phyloP scores from a whole-genome alignment of 2,113 vertebrate species.

The Thermophis baileyi region DNA sequence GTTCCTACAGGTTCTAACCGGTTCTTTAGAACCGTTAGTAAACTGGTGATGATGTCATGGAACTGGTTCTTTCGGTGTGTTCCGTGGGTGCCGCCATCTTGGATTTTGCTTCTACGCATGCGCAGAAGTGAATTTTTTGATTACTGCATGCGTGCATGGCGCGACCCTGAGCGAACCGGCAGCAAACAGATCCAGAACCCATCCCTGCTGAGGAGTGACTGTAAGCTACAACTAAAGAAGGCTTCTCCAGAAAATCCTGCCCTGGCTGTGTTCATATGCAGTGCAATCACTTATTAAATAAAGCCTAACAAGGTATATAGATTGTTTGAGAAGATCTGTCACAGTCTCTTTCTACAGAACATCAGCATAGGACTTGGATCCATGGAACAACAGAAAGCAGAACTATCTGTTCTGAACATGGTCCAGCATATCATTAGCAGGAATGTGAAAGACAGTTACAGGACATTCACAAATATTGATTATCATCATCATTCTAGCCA shows the following conservation, averaged over 20 bases:
- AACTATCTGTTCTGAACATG: neutral
- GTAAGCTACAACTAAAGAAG: neutral
- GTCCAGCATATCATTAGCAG: neutral
- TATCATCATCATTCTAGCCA: too few species aligned
- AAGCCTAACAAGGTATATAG: conserved; percentile 47
- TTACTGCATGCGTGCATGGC: too few species aligned
- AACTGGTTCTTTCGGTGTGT: too few species aligned
- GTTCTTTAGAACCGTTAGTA: too few species aligned
- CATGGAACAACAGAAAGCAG: neutral
- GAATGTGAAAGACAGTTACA: neutral
- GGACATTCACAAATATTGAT: neutral
- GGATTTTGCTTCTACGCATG: too few species aligned
- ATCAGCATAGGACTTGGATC: neutral
- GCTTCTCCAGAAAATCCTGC: conserved; percentile 26
- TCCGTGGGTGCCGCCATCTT: too few species aligned
- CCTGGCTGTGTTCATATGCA: conserved; percentile 2
- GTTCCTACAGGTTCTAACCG: too few species aligned
- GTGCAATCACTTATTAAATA: conserved; percentile 49
- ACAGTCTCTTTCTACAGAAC: neutral
- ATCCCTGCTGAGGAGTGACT: neutral
- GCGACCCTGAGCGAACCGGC: too few species aligned
- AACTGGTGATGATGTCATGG: too few species aligned
- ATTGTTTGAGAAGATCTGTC: conserved; percentile 46
- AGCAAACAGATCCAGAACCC: too few species aligned
- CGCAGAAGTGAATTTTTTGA: too few species aligned